These are phyloP conservation scores for Drosophila malerkotliana DNA, from an alignment of 1,140 invertebrate genomes.

Conservation along the genomic window DNA sequence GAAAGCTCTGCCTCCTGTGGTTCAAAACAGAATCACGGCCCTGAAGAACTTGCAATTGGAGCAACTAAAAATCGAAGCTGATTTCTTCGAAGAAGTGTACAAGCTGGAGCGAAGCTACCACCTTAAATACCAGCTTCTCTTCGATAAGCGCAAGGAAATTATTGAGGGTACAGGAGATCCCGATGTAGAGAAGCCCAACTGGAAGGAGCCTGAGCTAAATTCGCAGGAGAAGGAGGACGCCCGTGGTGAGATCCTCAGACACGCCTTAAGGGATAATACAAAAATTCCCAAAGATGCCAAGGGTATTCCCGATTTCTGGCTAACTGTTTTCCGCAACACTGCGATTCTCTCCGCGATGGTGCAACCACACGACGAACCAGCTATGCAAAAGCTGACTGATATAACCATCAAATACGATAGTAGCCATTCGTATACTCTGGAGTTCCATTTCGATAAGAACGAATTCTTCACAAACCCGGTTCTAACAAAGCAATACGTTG, in stretches of 20 bases:
- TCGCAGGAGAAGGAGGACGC: constrained; percentile 86
- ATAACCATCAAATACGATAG: constrained; percentile 92
- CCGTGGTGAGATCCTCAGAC: constrained; percentile 66
- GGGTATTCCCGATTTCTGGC: constrained; percentile 98
- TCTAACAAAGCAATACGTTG: constrained; percentile 97
- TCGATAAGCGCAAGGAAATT: constrained; percentile 93
- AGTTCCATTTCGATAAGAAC: constrained; percentile 98
- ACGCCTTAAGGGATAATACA: constrained; percentile 46
- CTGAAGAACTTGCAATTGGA: constrained; percentile 96
- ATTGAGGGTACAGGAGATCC: constrained; percentile 94
- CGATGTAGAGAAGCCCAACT: constrained; percentile 90
- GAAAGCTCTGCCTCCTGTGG: constrained; percentile 88
- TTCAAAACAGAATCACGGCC: constrained; percentile 94
- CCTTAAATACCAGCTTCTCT: constrained; percentile 91
- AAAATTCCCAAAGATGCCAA: constrained; percentile 86
- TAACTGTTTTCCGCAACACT: constrained; percentile 98
- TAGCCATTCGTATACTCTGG: constrained; percentile 87
- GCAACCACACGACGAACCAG: constrained; percentile 97
- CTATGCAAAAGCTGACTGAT: constrained; percentile 95
- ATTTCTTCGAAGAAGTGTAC: constrained; percentile 98
- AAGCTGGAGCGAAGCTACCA: constrained; percentile 96
- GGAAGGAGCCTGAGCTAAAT: constrained; percentile 91
- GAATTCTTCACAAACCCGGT: constrained; percentile 98
- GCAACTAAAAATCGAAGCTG: constrained; percentile 94
- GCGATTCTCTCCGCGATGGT: constrained; percentile 95